These are phyloP conservation scores for Sesia apiformis DNA, from an alignment of 2,888 invertebrate genomes.

Conservation along the genomic window DNA sequence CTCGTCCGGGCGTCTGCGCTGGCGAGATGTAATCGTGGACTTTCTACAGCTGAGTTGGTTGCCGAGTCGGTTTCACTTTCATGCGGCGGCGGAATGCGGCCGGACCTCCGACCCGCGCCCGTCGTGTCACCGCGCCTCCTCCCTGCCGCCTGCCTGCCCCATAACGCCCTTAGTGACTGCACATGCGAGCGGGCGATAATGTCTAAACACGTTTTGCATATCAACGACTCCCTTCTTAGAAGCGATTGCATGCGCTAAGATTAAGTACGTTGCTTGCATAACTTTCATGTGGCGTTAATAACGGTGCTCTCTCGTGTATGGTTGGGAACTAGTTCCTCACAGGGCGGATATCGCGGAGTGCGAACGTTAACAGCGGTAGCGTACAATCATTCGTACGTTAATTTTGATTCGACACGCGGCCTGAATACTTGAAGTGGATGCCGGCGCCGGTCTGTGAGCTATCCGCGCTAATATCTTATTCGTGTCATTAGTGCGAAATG, in stretches of 20 bases:
- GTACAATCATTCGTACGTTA: slow-evolving; percentile 21
- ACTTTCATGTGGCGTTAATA: slow-evolving; percentile 14
- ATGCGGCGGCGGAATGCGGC: slow-evolving; percentile 66
- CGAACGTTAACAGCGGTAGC: neutral
- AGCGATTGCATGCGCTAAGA: slow-evolving; percentile 17
- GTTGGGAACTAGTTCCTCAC: too few relatives aligned
- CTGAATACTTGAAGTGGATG: slow-evolving; percentile 44
- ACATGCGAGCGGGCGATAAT: slow-evolving; percentile 1
- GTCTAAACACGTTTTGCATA: slow-evolving; percentile 29
- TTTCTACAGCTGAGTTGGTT: slow-evolving; percentile 65
- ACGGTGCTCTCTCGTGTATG: too few relatives aligned
- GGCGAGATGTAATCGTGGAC: slow-evolving; percentile 66
- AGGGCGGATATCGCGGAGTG: neutral
- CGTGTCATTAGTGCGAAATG: slow-evolving; percentile 73
- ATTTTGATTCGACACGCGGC: slow-evolving; percentile 48
- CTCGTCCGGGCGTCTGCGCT: slow-evolving; percentile 45
- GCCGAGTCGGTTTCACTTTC: slow-evolving; percentile 69
- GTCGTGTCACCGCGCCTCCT: slow-evolving; percentile 30
- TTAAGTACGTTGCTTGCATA: slow-evolving; percentile 20
- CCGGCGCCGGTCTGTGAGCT: slow-evolving; percentile 41
- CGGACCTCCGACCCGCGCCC: slow-evolving; percentile 67
- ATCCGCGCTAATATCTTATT: slow-evolving; percentile 71
- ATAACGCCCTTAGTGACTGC: slow-evolving; percentile 11
- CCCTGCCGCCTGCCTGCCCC: slow-evolving; percentile 13
- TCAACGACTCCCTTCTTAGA: slow-evolving; percentile 19